phyloP scores from a whole-genome alignment of 2,888 invertebrate genomes.

The Ectemnius cavifrons region DNA sequence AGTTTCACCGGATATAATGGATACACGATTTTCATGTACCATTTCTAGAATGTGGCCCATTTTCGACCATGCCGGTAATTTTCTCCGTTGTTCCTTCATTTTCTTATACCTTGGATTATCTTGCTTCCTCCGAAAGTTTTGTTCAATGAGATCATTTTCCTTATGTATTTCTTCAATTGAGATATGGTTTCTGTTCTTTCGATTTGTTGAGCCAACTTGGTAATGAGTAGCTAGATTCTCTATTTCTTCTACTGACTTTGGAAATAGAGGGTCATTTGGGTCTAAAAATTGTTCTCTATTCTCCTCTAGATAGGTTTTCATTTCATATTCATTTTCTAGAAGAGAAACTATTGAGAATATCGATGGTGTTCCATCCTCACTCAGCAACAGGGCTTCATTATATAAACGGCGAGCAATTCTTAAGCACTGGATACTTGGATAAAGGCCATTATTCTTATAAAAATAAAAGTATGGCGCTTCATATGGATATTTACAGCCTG shows the following conservation, averaged over 20 bases:
- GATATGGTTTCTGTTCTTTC: conserved; percentile 77
- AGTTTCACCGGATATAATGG: conserved; percentile 90
- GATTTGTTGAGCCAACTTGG: conserved; percentile 81
- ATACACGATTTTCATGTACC: conserved; percentile 83
- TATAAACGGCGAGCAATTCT: conserved; percentile 84
- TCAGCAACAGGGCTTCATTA: conserved; percentile 83
- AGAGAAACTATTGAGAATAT: conserved; percentile 86
- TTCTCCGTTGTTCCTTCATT: conserved; percentile 83
- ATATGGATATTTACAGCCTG: conserved; percentile 84
- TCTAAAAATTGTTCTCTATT: conserved; percentile 83
- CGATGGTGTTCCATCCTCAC: conserved; percentile 85
- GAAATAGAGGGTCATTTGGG: conserved; percentile 78
- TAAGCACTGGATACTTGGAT: conserved; percentile 83
- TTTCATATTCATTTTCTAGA: conserved; percentile 84
- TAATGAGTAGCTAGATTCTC: conserved; percentile 82
- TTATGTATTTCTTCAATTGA: conserved; percentile 79
- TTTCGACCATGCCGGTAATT: conserved; percentile 87
- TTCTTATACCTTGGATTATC: conserved; percentile 83
- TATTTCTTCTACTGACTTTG: conserved; percentile 64
- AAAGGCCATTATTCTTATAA: conserved; percentile 79
- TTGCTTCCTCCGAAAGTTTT: conserved; percentile 82
- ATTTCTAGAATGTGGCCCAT: conserved; percentile 84
- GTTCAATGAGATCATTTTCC: conserved; percentile 83
- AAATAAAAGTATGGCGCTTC: conserved; percentile 86
- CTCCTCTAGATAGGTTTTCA: conserved; percentile 81